These are phyloP conservation scores for Ifrita kowaldi DNA, from an alignment of 2,113 vertebrate genomes.

Conservation along the genomic window DNA sequence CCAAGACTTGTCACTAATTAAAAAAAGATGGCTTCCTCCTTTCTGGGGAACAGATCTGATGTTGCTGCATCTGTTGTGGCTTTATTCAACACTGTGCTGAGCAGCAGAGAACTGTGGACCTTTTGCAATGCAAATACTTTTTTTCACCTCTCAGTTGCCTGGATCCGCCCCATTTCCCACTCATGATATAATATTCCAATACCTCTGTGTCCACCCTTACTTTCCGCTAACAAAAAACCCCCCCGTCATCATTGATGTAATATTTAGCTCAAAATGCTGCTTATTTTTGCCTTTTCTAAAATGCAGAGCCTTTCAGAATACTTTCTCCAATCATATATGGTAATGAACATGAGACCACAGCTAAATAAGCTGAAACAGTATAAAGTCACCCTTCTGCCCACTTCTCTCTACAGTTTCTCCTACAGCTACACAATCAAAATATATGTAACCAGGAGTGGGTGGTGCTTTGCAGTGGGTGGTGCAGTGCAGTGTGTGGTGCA, in stretches of 20 bases:
- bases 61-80: background rate
- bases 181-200: background rate
- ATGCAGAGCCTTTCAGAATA: background rate
- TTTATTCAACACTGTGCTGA: background rate
- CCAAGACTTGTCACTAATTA: background rate
- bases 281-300: background rate
- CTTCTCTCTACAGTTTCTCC: background rate
- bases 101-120: background rate
- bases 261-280: background rate
- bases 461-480: background rate
- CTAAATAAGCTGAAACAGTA: background rate
- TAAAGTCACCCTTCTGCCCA: background rate
- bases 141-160: background rate
- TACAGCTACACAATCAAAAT: background rate
- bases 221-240: background rate
- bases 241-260: background rate
- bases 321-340: background rate
- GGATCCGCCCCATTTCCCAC: background rate
- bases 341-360: background rate
- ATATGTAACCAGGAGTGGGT: background rate
- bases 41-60: background rate
- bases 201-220: background rate
- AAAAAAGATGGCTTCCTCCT: background rate
- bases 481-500: no score
- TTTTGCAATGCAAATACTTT: slow-evolving; percentile 12